Evolutionary conservation across 1,140 invertebrate species (phyloP), one percentile per base, ranked within the genome.

Genomic region (Cherax destructor): DNA sequence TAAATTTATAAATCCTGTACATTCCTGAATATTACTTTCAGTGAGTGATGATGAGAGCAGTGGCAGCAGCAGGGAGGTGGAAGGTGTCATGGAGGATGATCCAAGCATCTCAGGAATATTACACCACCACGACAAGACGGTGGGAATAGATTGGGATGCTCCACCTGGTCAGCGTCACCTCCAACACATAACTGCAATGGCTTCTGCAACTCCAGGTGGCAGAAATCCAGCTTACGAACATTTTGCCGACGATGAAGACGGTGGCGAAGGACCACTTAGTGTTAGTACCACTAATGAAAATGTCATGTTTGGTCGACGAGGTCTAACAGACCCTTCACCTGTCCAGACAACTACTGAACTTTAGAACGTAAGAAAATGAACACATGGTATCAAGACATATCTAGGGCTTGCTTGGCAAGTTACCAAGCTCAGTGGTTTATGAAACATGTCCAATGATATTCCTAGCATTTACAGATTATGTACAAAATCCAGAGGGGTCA

Each of bases 1-100:
- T 41, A 18, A 65, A 11, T 21, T 65, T 18, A 21, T 65, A 21
- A 18, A 30, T 24, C 30, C n/a, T 21, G 16, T 74, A 30, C 21
- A 72, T 11, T 84, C 0, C 6, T 47, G n/a, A 9, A 30, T n/a
- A 65, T 80, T 56, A 21, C 1, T 65, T 85, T 16, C 81, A 91
- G 89, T 91, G 61, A 91, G 89, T 86, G 89, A 91, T 16, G 89
- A 91, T n/a, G 74, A 77, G 56, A 91, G 89, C 81, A 91, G n/a
- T 61, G 59, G 76, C 10, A 84, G 88, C 47, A 84, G 80, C 47
- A 80, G 24, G n/a, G 78, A 77, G 13, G 52, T 69, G 24, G 30
- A 50, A 78, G 69, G 24, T 30, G 24, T 74, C 24, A 30, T 30
- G 9, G 89, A 91, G 21, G 61, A 47, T 30, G 89, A 69, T 18